Evolutionary conservation across 1,140 invertebrate genomes (phyloP).

Genomic region (Zophobas atratus): DNA sequence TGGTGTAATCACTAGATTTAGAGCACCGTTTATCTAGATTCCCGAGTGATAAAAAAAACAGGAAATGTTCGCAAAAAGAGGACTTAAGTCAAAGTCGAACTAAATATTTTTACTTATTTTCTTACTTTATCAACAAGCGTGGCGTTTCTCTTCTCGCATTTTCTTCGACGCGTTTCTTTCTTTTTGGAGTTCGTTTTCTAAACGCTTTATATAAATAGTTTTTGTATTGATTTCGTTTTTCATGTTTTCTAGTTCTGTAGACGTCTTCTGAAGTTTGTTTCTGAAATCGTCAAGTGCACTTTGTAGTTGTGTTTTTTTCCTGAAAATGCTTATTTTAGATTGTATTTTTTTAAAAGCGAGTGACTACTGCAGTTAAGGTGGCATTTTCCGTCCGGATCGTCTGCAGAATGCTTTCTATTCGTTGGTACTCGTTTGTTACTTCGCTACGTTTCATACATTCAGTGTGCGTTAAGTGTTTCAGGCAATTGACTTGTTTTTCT

Average conservation of each 20-base stretch:
- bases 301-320: conserved; percentile 5
- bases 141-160: not conserved
- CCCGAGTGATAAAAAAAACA: not conserved
- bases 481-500: conserved; percentile 26
- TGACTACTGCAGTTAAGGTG: conserved; percentile 4
- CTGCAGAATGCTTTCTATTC: conserved; percentile 24
- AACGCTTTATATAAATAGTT: not conserved
- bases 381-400: not conserved
- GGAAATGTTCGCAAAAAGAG: not conserved
- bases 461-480: conserved; percentile 20
- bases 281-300: not conserved
- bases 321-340: not conserved
- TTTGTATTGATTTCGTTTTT: conserved; percentile 34
- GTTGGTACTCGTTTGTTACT: conserved; percentile 9
- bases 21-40: too few relatives aligned
- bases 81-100: not conserved
- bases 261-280: not conserved
- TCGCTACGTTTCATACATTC: conserved; percentile 26
- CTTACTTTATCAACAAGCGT: conserved; percentile 4
- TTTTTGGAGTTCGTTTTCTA: conserved; percentile 12
- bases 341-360: not conserved
- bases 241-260: conserved; percentile 14
- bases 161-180: not conserved
- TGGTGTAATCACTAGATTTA: not conserved
- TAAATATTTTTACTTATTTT: not conserved